Evolutionary conservation across 2,797 vertebrate genomes (phyloP).

Genomic region (Sebastes elongatus): DNA sequence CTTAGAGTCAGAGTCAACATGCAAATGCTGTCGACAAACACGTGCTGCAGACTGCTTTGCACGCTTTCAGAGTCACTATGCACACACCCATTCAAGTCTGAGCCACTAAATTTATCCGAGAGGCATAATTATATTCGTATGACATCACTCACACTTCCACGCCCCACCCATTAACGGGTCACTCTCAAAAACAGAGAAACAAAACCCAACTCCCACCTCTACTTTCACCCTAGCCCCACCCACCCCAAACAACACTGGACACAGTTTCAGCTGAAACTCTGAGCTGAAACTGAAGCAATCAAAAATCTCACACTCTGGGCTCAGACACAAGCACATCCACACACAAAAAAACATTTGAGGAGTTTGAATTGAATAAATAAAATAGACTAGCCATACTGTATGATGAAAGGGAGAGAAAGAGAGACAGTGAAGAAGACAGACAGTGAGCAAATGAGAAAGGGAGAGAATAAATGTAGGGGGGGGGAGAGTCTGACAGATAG

Average conservation of each 20-base stretch:
- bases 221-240: constrained; percentile 27
- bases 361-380: constrained; percentile 26
- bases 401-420: constrained; percentile 40
- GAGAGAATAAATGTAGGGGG: neutral
- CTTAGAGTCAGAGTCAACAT: constrained; percentile 21
- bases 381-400: constrained; percentile 14
- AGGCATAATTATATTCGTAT: neutral
- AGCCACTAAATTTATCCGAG: constrained; percentile 10
- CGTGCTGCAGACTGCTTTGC: neutral
- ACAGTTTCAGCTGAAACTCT: constrained; percentile 46
- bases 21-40: constrained; percentile 26
- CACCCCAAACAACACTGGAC: constrained; percentile 3
- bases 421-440: constrained; percentile 32
- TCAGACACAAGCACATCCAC: neutral
- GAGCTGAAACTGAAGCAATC: constrained; percentile 16
- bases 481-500: constrained; percentile 21
- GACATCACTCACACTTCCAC: constrained; percentile 12
- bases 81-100: neutral
- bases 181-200: neutral
- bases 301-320: neutral
- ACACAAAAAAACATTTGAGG: neutral
- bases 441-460: constrained; percentile 24
- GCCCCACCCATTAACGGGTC: constrained; percentile 21
- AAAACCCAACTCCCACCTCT: constrained; percentile 2
- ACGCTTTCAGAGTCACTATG: neutral